Base-by-base conservation (phyloP, 2,113 vertebrate species). In the Conger conger region DNA sequence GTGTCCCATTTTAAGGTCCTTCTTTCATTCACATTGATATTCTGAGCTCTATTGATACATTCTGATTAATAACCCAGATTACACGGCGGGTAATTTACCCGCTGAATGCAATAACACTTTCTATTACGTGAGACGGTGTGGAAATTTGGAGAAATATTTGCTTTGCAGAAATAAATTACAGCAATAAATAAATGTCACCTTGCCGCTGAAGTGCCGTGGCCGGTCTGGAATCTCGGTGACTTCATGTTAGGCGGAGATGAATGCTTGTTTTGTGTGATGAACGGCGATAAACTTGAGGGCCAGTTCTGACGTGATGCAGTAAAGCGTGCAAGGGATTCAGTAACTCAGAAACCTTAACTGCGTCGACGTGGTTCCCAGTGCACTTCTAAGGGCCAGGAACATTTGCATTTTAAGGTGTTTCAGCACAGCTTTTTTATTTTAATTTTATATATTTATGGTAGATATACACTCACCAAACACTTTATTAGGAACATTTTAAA, bases 61-160 rank as follows among this genome's bases (percentile, higher is more conserved):
- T 82, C 85, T 86, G 87, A 86, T 91, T 89, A 89, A 92, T 93
- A 89, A 57, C 77, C 4, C 79, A 45, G 77, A 53, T 33, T 82
- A 23, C 36, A 18, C 3, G 50, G 40, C 42, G 30, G 8, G 11
- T 38, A 78, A 78, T 57, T 53, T 77, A 20, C 36, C 45, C 50
- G 73, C 45, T 54, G 27, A 20, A 73, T 30, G 68, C 68, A n/a
- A 73, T 33, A 33, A 30, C 68, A 73, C 9, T 73, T 73, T 73
- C 1, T 73, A 73, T 73, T 73, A 73, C 11, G 9, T 9, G 1
- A 33, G 68, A n/a, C 68, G 13, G 9, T 73, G n/a, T 33, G 68
- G n/a, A n/a, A n/a, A 73, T 33, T 30, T 73, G 68, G 33, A 50
- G 1, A 73, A 13, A 73, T 73, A 73, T 73, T 73, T 30, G n/a